These are phyloP conservation scores for Otocyon megalotis DNA, from an alignment of 2,113 vertebrate species.

Conservation along the genomic window DNA sequence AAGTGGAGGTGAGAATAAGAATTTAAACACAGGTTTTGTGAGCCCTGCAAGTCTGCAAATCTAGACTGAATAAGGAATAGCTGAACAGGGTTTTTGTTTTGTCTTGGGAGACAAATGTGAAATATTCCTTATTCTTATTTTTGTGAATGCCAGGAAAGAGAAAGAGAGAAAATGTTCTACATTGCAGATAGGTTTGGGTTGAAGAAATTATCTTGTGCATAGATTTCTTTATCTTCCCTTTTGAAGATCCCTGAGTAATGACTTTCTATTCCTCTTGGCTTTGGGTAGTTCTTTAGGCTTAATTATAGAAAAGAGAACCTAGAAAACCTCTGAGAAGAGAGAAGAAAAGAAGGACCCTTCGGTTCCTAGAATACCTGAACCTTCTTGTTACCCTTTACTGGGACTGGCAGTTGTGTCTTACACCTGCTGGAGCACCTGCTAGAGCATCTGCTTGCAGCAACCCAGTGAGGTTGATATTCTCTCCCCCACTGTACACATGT, in stretches of 20 bases:
- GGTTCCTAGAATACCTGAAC: neutral
- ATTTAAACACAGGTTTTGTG: neutral
- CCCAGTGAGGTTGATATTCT: neutral
- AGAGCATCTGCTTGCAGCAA: neutral
- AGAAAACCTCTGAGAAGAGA: neutral
- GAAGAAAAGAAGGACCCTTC: neutral
- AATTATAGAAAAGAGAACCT: neutral
- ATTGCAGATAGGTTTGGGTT: neutral
- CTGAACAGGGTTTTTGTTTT: neutral
- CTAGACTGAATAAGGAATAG: neutral
- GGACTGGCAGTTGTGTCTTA: neutral
- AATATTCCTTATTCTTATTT: slow-evolving; percentile 1
- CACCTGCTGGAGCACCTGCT: neutral
- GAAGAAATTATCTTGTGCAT: slow-evolving; percentile 22
- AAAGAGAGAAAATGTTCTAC: neutral
- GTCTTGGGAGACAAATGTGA: neutral
- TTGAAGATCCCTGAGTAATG: neutral
- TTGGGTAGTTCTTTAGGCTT: neutral
- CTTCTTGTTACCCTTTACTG: neutral
- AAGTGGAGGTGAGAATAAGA: neutral
- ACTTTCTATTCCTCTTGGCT: neutral
- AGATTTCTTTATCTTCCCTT: slow-evolving; percentile 24
- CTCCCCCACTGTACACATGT: neutral
- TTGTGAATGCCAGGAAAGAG: neutral
- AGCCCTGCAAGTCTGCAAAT: neutral